phyloP scores from a whole-genome alignment of 2,888 invertebrate genomes.

The Watsonalla binaria region DNA sequence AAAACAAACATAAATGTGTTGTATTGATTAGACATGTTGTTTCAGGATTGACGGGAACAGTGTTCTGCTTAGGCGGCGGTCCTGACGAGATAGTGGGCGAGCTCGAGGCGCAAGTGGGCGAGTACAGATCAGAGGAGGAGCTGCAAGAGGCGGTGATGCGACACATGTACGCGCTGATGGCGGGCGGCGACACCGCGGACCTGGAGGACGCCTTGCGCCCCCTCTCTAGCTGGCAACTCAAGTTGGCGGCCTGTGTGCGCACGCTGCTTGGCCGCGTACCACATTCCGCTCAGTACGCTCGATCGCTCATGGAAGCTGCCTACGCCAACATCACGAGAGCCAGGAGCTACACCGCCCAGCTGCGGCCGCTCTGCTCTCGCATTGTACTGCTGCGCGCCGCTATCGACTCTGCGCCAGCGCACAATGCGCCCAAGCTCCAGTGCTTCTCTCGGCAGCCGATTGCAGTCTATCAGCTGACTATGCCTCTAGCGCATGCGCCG shows the following conservation, averaged over 20 bases:
- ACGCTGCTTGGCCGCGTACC: slow-evolving; percentile 36
- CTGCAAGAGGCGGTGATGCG: slow-evolving; percentile 26
- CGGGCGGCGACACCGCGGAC: slow-evolving; percentile 5
- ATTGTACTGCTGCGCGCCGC: no score
- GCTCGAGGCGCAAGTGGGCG: slow-evolving; percentile 21
- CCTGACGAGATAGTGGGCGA: slow-evolving; percentile 28
- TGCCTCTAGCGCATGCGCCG: no score
- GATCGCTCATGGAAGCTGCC: no score
- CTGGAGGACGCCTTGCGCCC: slow-evolving; percentile 8
- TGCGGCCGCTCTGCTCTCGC: no score
- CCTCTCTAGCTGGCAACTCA: slow-evolving; percentile 16
- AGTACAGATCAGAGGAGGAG: slow-evolving; percentile 18
- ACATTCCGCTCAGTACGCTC: slow-evolving; percentile 46
- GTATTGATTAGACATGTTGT: no score
- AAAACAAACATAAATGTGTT: no score
- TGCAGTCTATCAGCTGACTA: no score
- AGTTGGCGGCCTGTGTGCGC: slow-evolving; percentile 25
- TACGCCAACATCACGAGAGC: no score
- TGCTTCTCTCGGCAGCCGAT: no score
- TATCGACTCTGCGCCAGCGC: no score
- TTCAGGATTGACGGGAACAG: slow-evolving; percentile 35
- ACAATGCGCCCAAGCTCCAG: no score
- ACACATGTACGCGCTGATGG: slow-evolving; percentile 26
- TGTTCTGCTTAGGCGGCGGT: slow-evolving; percentile 36
- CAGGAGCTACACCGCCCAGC: no score